Evolutionary conservation across 92 coral and sea anemone genomes (phyloP), one percentile per base, ranked within the genome.

Genomic region (Anthopleura xanthogrammica): DNA sequence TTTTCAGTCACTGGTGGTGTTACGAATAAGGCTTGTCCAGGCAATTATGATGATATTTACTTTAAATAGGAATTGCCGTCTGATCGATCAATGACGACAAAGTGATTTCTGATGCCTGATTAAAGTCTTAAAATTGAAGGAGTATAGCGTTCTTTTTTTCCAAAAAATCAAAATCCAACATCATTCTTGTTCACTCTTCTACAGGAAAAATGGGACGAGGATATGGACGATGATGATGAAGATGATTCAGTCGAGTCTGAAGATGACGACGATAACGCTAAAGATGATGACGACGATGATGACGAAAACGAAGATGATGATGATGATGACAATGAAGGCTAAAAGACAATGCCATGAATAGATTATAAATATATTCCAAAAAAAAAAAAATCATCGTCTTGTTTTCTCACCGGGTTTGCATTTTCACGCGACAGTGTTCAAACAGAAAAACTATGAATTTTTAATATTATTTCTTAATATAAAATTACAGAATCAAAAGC

Each of bases 31-130:
- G 13, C 58, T 68, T 36, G 16, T 36, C 17, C 72, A 75, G 88
- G 79, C 85, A 72, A 13, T 9, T 41, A 56, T 93, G 97, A 93
- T 91, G 94, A 91, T 90, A 86, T 71, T 73, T 43, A 56, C 40
- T 39, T 77, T 72, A 88, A 91, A 91, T 93, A 93, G 97, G 97
- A 91, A 93, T 91, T 93, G 97, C 97, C 94, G 97, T 93, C 97
- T 82, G 94, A 93, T 92, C 91, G 88, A 85, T 19, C 52, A 24
- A 78, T 79, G 88, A 77, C 83, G 87, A 77, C 79, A 78, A 77
- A 77, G 16, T 41, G 64, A 43, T 22, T 66, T 78, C 88, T 85
- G 88, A 85, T 85, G 83, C 87, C 87, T 60, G 75, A 20, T 24
- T 41, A 3, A 2, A 29, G 41, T 16, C 74, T 54, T 43, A 39